Percentiles rank a stretch among this genome's conserved stretches.
Evolutionary conservation across 1,140 invertebrate species (phyloP).

Genomic region (Pseudomyrmex cubaensis): DNA sequence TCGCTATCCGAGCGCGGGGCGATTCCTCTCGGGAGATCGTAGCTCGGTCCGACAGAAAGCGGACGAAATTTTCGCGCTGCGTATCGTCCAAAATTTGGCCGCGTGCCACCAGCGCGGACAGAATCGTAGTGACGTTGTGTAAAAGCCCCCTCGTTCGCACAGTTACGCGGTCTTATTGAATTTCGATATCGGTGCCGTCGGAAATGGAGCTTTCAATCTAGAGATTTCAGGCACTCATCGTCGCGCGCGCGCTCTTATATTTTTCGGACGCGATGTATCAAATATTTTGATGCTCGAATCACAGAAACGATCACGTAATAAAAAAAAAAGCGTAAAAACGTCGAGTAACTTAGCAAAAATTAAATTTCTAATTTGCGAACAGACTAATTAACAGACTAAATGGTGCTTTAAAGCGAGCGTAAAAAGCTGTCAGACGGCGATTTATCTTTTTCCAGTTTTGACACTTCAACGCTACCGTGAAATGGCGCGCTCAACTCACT

Average conservation of each 20-base stretch:
- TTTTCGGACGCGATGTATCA: constrained; percentile 4
- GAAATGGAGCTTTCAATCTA: constrained; percentile 59
- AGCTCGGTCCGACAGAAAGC: constrained; percentile 61
- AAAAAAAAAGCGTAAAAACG: not conserved
- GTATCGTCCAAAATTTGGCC: constrained; percentile 59
- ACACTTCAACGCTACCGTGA: too few species aligned
- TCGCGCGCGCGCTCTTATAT: constrained; percentile 15
- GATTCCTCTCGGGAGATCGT: constrained; percentile 62
- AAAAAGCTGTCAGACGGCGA: too few species aligned
- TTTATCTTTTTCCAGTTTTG: too few species aligned
- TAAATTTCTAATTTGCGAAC: too few species aligned
- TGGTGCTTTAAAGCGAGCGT: too few species aligned
- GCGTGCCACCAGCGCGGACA: constrained; percentile 35
- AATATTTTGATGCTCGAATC: constrained; percentile 12
- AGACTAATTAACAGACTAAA: too few species aligned
- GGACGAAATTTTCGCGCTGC: constrained; percentile 58
- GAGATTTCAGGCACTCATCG: constrained; percentile 29
- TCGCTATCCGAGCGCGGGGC: constrained; percentile 28
- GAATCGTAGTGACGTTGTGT: constrained; percentile 46
- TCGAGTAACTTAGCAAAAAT: not conserved
- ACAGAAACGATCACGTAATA: not conserved
- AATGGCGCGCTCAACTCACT: too few species aligned
- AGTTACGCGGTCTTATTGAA: constrained; percentile 67
- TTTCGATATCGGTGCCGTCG: constrained; percentile 59
- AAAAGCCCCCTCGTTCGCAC: constrained; percentile 17